Conservation (phyloP, 2,888 invertebrate genomes). For the Artemia sp. region DNA sequence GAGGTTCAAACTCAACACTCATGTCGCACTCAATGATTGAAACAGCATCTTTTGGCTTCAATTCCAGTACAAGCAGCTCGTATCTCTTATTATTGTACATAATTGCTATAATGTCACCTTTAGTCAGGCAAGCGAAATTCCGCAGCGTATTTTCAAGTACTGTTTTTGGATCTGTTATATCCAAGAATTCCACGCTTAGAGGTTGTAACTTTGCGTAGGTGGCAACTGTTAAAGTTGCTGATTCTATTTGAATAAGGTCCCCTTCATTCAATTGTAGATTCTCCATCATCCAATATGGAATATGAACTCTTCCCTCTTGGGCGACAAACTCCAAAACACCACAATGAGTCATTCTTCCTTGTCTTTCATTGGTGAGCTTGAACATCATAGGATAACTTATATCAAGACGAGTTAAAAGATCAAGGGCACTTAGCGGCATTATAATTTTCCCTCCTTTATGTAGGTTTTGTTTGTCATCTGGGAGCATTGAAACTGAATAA, state of each 20-base stretch:
- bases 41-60: too few species aligned
- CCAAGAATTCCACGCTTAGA: conserved; percentile 83
- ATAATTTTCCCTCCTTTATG: conserved; percentile 95
- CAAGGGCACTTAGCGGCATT: conserved; percentile 91
- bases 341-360: conserved; percentile 72
- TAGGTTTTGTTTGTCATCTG: conserved; percentile 80
- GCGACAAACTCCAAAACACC: conserved; percentile 92
- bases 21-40: background rate
- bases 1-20: conserved; percentile 89
- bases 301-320: conserved; percentile 90
- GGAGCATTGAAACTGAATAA: conserved; percentile 85
- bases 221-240: conserved; percentile 79
- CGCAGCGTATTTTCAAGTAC: conserved; percentile 75
- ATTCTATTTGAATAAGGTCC: conserved; percentile 56
- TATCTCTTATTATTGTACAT: too few species aligned
- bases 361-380: conserved; percentile 73
- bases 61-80: too few species aligned
- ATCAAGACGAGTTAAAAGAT: conserved; percentile 74
- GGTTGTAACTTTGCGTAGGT: conserved; percentile 97
- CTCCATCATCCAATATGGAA: conserved; percentile 99
- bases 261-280: conserved; percentile 45
- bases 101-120: too few species aligned
- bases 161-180: conserved; percentile 92
- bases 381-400: conserved; percentile 38
- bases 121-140: conserved; percentile 66